These are phyloP conservation scores for Cydia pomonella DNA, from an alignment of 1,140 invertebrate genomes.

Conservation along the genomic window DNA sequence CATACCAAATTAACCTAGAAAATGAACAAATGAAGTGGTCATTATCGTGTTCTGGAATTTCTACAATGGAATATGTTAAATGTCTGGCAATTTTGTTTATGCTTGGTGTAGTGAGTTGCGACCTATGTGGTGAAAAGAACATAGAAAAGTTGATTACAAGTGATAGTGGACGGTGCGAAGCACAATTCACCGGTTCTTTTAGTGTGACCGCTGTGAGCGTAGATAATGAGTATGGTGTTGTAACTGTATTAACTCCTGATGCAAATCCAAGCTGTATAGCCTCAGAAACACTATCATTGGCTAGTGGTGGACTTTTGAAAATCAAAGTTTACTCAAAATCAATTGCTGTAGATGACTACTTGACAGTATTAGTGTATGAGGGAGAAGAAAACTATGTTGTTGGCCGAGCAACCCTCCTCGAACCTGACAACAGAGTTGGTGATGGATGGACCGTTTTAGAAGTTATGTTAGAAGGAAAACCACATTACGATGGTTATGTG, in stretches of 20 bases:
- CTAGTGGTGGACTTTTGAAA: background rate
- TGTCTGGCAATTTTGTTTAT: background rate
- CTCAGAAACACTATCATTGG: background rate
- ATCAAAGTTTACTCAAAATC: background rate
- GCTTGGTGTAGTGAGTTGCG: background rate
- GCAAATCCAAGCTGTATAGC: background rate
- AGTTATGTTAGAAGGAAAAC: background rate
- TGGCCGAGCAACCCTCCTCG: background rate
- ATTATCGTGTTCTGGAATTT: background rate
- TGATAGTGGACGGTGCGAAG: background rate
- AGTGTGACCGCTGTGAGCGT: background rate
- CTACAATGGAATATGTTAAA: constrained; percentile 1
- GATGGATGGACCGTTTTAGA: background rate
- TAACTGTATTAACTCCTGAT: background rate
- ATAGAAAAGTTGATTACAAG: background rate
- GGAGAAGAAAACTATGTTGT: constrained; percentile 9
- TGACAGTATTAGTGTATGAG: background rate
- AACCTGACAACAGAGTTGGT: background rate
- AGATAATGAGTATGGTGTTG: background rate
- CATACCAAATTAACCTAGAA: constrained; percentile 32
- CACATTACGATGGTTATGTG: background rate
- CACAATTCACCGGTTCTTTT: background rate
- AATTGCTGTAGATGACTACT: background rate
- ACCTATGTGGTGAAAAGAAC: background rate
- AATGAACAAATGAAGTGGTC: background rate